These are phyloP conservation scores for Borostomias antarcticus DNA, from an alignment of 2,797 vertebrate species.

Conservation along the genomic window DNA sequence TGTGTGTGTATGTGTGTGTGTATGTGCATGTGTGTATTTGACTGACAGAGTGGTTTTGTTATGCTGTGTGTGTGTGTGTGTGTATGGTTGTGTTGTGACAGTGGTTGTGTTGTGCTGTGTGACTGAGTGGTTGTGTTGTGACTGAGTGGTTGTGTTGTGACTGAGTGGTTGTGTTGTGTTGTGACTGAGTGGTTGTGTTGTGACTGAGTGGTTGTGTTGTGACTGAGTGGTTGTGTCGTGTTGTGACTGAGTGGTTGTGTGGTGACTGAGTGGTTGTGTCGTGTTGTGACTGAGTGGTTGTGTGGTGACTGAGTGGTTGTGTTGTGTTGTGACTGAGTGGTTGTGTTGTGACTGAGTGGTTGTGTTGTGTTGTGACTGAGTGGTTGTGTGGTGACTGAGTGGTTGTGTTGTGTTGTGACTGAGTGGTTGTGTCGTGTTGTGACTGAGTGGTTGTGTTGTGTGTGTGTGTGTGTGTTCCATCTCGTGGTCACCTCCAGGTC, in stretches of 20 bases:
- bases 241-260: neutral
- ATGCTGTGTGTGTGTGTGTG: neutral
- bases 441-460: neutral
- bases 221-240: too few species aligned
- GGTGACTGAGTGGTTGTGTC: too few species aligned
- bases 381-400: too few species aligned
- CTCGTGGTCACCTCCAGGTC: constrained; percentile 88
- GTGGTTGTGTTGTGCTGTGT: neutral
- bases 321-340: neutral
- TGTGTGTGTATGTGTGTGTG: neutral
- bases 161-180: neutral
- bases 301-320: neutral
- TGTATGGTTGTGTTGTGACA: too few species aligned
- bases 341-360: neutral
- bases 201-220: too few species aligned
- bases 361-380: neutral
- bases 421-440: too few species aligned
- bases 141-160: neutral
- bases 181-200: neutral
- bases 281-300: neutral
- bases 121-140: neutral
- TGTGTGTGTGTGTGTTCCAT: neutral
- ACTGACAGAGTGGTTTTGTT: neutral
- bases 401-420: neutral
- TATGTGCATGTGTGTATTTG: neutral